These are phyloP conservation scores for Seira musarum DNA, from an alignment of 2,888 invertebrate species.

Conservation along the genomic window DNA sequence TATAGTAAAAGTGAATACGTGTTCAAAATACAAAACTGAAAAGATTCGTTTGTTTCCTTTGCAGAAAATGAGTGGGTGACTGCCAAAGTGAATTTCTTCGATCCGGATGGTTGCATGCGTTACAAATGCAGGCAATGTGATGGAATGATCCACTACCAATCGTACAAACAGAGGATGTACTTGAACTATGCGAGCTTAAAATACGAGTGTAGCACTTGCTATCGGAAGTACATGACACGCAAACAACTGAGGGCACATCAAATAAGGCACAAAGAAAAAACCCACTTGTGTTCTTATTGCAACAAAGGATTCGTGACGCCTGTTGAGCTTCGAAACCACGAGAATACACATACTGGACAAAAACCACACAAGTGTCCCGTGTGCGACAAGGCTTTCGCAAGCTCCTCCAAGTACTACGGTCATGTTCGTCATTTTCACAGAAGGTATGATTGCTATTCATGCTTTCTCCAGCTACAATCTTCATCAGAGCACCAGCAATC, in stretches of 20 bases:
- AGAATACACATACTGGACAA: slow-evolving; percentile 50
- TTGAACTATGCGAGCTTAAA: slow-evolving; percentile 16
- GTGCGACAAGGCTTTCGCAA: slow-evolving; percentile 40
- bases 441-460: slow-evolving; percentile 48
- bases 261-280: slow-evolving; percentile 47
- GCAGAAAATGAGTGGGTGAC: slow-evolving; percentile 38
- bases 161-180: slow-evolving; percentile 18
- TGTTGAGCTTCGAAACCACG: slow-evolving; percentile 48
- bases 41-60: background rate
- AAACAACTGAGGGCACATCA: slow-evolving; percentile 44
- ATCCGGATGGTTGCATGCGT: slow-evolving; percentile 45
- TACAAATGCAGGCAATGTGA: slow-evolving; percentile 53
- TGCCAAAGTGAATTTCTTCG: slow-evolving; percentile 32
- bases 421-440: slow-evolving; percentile 49
- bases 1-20: too few species aligned
- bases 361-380: slow-evolving; percentile 41
- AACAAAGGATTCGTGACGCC: slow-evolving; percentile 48
- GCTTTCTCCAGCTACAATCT: too few species aligned
- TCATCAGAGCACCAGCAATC: too few species aligned
- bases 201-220: slow-evolving; percentile 31
- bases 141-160: slow-evolving; percentile 32
- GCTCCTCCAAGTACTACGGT: slow-evolving; percentile 45
- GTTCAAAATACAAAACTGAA: too few species aligned
- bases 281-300: slow-evolving; percentile 29
- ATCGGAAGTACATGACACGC: slow-evolving; percentile 39